Evolutionary conservation across 1,140 invertebrate species (phyloP), one percentile per base, ranked within the genome.

Genomic region (Leptinotarsa texana): DNA sequence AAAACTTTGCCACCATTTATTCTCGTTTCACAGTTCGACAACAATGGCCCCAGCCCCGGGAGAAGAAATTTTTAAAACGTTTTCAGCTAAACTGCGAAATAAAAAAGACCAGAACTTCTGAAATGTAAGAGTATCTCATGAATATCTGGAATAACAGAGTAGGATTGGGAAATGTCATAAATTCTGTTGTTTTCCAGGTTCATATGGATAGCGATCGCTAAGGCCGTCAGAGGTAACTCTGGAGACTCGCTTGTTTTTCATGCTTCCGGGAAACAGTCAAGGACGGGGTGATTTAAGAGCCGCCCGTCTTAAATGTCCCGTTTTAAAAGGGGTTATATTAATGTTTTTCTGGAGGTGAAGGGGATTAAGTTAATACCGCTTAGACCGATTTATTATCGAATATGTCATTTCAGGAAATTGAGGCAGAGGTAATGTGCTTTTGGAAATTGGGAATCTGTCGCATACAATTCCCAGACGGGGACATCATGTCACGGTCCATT

Each of bases 131-230:
- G 18, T 18, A 68, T 68, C 24, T 68, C 66, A 18, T 68, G 42
- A 68, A 68, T 47, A 68, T 68, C 33, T 13, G 66, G 42, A 27
- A 68, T 42, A 68, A 68, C 24, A 18, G 24, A 42, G 33, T 47
- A 68, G 66, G n/a, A 47, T n/a, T 68, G n/a, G 33, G n/a, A 18
- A 33, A 42, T 68, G 66, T 47, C 66, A 68, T 68, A 68, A 68
- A 68, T 68, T 68, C 24, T 68, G 33, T 42, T 68, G 66, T 68
- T 68, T 68, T 68, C 33, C n/a, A 42, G 17, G 24, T 57, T 57
- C 17, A 57, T 57, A 57, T 57, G 51, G 51, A 57, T 57, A 15
- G 15, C 51, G 51, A 57, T 57, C n/a, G 51, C 51, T 18, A n/a
- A 57, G 51, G 51, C 51, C 51, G n/a, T 57, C 51, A 57, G n/a